Base-by-base conservation (phyloP, 2,113 vertebrate genomes). In the Sardina pilchardus region DNA sequence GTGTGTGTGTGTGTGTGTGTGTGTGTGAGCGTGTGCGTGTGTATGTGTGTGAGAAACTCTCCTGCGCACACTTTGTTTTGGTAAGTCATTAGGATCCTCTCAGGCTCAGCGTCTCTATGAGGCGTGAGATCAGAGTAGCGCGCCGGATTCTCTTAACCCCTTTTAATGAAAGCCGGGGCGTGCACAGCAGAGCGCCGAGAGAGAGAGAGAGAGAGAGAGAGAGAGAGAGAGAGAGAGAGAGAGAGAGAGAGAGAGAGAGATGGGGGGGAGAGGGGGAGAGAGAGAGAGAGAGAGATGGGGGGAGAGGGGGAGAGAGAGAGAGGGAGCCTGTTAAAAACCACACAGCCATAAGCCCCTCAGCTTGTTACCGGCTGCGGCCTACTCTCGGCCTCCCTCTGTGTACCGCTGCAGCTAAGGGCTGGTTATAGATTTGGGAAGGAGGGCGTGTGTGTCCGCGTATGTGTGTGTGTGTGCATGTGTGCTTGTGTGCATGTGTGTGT, bases 111-210 rank as follows among this genome's bases (percentile, higher is more conserved):
- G 90, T 92, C 89, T 92, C 93, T 91, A 93, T 94, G 93, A 94
- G 93, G 88, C 91, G 91, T 94, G 93, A 93, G 93, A 94, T 94
- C 93, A 91, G 93, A 93, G 93, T 94, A 93, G 90, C 90, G 92
- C 92, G 89, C 90, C 87, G 12, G 71, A 78, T 78, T 36, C 71
- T 78, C 71, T 78, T 78, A 78, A 78, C 71, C 71, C 34, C 71
- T 78, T 78, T 78, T 78, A 78, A 78, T 78, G 71, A 78, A 78
- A 39, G 71, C 26, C 34, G 9, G 63, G 53, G 53, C 53, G 17
- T 6, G 2, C 53, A 59, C 53, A 59, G 53, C 53, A 59, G 53
- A 89, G 89, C 59, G 82, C 91, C 87, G 78, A 39, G 16, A 16
- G n/a, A 80, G 30, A 80, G 21, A 47, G 45, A 47, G 45, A 47